phyloP scores from a whole-genome alignment of 2,113 vertebrate species.

The Sisor rabdophorus region DNA sequence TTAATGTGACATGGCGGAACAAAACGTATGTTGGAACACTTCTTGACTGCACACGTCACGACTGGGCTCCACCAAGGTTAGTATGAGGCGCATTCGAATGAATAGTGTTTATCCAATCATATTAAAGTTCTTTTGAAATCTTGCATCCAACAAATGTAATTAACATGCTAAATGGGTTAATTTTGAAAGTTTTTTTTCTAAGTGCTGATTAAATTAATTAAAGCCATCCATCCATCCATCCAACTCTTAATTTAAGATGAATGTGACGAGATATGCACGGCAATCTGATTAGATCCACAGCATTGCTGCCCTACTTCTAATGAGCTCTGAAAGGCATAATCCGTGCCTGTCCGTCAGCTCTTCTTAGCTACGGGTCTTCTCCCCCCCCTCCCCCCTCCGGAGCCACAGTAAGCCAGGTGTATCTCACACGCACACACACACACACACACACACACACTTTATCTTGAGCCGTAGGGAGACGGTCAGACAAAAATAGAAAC shows the following conservation, averaged over 20 bases:
- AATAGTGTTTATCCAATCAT: neutral
- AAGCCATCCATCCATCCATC: conserved; percentile 9
- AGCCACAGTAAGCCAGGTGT: conserved; percentile 49
- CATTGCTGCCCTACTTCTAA: conserved; percentile 18
- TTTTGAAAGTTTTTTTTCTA: neutral
- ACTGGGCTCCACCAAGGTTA: conserved; percentile 97
- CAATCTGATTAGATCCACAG: conserved; percentile 26
- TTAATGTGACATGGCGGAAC: conserved; percentile 98
- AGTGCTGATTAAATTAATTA: conserved; percentile 6
- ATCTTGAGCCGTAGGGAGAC: no score
- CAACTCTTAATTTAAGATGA: conserved; percentile 15
- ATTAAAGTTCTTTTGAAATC: neutral
- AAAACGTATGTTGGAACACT: conserved; percentile 96
- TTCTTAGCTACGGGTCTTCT: conserved; percentile 29
- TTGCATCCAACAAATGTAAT: neutral
- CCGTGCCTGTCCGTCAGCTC: conserved; percentile 33
- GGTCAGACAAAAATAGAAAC: conserved; percentile 63
- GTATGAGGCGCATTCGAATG: neutral
- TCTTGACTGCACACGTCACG: conserved; percentile 94
- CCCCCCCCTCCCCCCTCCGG: conserved; percentile 36
- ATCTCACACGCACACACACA: no score
- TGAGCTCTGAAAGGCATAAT: conserved; percentile 20
- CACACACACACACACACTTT: no score
- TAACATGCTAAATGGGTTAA: neutral
- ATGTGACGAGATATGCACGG: conserved; percentile 9